phyloP scores from a whole-genome alignment of 1,140 invertebrate genomes.

The Apocrypta bakeri region DNA sequence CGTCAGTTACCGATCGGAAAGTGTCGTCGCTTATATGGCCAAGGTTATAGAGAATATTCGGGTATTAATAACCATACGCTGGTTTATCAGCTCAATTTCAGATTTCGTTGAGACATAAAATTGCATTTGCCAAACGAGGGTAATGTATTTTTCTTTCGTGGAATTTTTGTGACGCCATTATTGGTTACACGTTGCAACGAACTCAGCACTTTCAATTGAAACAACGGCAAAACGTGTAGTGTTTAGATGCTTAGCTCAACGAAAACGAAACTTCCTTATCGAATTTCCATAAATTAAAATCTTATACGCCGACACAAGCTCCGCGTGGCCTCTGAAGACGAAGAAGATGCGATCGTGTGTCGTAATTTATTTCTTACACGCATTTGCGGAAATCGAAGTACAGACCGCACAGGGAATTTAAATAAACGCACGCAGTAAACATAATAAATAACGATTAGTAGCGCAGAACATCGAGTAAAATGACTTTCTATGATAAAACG shows the following conservation, averaged over 20 bases:
- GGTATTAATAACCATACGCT: no score
- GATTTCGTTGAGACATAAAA: no score
- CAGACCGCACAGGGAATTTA: not conserved
- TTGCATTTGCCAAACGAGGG: no score
- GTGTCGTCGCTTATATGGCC: not conserved
- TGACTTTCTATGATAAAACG: constrained; percentile 9
- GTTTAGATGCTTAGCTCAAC: not conserved
- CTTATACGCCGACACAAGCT: not conserved
- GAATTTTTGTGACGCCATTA: no score
- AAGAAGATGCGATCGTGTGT: not conserved
- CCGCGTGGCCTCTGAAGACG: no score
- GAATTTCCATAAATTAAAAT: constrained; percentile 18
- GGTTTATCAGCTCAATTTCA: no score
- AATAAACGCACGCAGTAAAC: constrained; percentile 7
- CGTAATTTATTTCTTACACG: constrained; percentile 11
- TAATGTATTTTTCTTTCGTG: no score
- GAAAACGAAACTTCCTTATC: constrained; percentile 1
- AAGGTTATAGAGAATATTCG: not conserved
- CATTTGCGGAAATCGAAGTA: constrained; percentile 4
- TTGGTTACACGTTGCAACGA: no score
- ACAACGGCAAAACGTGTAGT: not conserved
- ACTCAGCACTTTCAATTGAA: no score
- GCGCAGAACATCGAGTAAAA: not conserved
- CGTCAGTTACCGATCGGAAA: not conserved
- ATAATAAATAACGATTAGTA: constrained; percentile 23